Conservation (phyloP, 2,888 invertebrate species). For the Lordiphosa andalusiaca region DNA sequence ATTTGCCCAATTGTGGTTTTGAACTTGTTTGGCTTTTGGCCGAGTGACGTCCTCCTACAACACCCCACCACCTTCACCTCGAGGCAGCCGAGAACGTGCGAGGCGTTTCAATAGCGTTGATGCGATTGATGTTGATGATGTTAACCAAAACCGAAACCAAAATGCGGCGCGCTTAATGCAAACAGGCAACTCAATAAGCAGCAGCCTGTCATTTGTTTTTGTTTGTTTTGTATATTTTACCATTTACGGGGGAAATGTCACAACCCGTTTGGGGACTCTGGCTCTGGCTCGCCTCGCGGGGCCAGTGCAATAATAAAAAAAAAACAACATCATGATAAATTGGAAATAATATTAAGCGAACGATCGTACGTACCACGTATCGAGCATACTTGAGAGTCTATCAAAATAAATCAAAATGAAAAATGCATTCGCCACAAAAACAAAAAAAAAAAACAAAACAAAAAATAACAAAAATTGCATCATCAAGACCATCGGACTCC, state of each 20-base stretch:
- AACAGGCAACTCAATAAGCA: constrained; percentile 42
- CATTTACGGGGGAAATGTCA: constrained; percentile 75
- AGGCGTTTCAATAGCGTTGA: constrained; percentile 63
- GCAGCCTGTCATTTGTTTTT: constrained; percentile 33
- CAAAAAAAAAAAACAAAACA: too few relatives aligned
- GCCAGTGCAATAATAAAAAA: constrained; percentile 39
- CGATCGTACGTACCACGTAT: not conserved
- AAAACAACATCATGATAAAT: constrained; percentile 48
- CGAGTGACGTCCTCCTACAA: constrained; percentile 16
- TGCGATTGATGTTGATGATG: constrained; percentile 42
- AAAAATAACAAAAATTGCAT: too few relatives aligned
- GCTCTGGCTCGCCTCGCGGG: constrained; percentile 57
- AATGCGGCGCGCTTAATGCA: constrained; percentile 50
- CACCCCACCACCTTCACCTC: not conserved
- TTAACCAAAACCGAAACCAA: constrained; percentile 64
- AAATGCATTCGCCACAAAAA: constrained; percentile 41
- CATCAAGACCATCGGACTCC: constrained; percentile 1
- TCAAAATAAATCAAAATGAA: constrained; percentile 58
- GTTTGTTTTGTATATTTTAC: constrained; percentile 43
- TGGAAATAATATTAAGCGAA: constrained; percentile 40
- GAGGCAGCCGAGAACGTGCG: constrained; percentile 43
- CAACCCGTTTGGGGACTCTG: constrained; percentile 51
- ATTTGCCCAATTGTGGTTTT: constrained; percentile 76
- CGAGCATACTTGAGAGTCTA: constrained; percentile 26
- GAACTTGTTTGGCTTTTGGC: constrained; percentile 68